phyloP scores from a whole-genome alignment of 1,140 invertebrate genomes.

The Philopotamus ludificatus region DNA sequence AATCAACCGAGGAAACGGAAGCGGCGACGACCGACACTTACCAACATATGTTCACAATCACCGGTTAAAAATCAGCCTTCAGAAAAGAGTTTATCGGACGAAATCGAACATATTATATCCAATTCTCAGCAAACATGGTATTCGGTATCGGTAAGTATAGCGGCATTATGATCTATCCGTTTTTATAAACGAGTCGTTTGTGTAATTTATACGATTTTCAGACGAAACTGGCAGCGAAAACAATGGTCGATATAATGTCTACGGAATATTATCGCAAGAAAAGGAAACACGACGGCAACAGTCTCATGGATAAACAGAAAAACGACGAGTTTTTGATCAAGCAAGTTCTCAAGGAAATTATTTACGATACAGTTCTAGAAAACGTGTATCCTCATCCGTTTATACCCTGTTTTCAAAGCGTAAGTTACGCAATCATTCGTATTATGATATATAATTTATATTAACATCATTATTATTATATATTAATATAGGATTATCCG shows the following conservation, averaged over 20 bases:
- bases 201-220: background rate
- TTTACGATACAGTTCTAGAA: conserved; percentile 25
- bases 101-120: background rate
- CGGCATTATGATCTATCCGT: no score
- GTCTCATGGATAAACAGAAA: background rate
- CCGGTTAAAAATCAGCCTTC: background rate
- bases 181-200: no score
- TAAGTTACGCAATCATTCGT: background rate
- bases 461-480: background rate
- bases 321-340: background rate
- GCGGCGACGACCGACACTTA: no score
- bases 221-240: background rate
- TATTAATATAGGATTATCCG: background rate
- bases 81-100: conserved; percentile 8
- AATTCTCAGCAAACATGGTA: background rate
- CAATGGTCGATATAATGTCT: background rate
- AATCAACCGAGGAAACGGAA: no score
- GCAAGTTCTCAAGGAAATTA: background rate
- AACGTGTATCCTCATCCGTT: conserved; percentile 20
- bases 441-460: background rate
- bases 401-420: conserved; percentile 11
- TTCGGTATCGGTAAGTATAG: background rate
- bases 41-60: no score
- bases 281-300: background rate
- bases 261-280: background rate